These are phyloP conservation scores for Drosophila lini DNA, from an alignment of 1,140 invertebrate genomes.

Conservation along the genomic window DNA sequence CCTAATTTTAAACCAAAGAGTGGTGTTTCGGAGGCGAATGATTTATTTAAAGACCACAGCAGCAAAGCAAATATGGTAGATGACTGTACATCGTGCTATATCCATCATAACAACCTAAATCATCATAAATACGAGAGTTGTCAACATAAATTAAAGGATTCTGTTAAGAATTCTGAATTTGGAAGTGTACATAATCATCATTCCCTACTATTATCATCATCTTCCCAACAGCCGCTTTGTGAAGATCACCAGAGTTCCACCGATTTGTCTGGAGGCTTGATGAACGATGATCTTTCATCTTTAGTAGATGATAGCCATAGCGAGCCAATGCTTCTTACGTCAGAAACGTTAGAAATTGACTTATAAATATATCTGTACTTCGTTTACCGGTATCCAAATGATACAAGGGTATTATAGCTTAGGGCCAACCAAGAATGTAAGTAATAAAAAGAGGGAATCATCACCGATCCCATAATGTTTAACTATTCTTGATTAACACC, in stretches of 20 bases:
- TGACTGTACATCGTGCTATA: constrained; percentile 22
- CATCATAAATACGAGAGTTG: constrained; percentile 18
- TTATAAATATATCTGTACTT: constrained; percentile 19
- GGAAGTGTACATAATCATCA: constrained; percentile 49
- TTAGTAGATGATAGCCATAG: constrained; percentile 62
- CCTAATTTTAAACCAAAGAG: constrained; percentile 55
- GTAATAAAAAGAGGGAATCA: neutral
- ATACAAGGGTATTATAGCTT: neutral
- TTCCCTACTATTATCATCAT: constrained; percentile 84
- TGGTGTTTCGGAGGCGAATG: constrained; percentile 10
- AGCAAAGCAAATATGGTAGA: neutral
- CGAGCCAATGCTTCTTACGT: constrained; percentile 59
- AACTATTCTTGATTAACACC: neutral
- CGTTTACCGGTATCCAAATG: neutral
- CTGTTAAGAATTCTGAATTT: constrained; percentile 19
- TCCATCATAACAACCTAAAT: constrained; percentile 33
- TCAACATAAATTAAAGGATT: constrained; percentile 28
- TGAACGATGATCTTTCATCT: constrained; percentile 66
- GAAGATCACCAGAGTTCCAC: constrained; percentile 59
- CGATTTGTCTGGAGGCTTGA: constrained; percentile 58
- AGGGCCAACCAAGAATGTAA: neutral
- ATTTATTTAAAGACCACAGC: constrained; percentile 6
- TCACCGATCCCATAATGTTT: neutral
- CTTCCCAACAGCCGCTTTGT: constrained; percentile 81
- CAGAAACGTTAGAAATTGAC: constrained; percentile 75